These are phyloP conservation scores for Scaptomyza reducta DNA, from an alignment of 2,888 invertebrate genomes.

Conservation along the genomic window DNA sequence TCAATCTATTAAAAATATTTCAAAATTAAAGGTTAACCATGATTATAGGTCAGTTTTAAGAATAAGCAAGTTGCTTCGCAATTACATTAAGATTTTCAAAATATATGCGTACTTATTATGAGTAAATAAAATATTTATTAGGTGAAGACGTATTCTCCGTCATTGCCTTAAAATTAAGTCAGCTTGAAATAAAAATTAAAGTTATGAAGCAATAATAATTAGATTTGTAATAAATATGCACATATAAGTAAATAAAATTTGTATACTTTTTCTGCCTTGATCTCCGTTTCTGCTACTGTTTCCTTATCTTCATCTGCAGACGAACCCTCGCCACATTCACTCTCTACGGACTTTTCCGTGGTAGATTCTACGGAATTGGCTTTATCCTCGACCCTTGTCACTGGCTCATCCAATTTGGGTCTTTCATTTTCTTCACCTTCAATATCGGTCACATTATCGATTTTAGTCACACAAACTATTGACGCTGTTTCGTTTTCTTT, in stretches of 20 bases:
- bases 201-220: background rate
- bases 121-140: background rate
- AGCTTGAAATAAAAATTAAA: background rate
- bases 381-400: background rate
- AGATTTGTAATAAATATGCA: too few species aligned
- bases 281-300: constrained; percentile 8
- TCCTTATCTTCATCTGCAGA: constrained; percentile 18
- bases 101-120: too few species aligned
- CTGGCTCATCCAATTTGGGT: background rate
- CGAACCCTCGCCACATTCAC: constrained; percentile 9
- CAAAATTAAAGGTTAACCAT: background rate
- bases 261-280: constrained; percentile 31
- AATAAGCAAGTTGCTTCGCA: too few species aligned
- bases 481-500: background rate
- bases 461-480: background rate
- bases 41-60: too few species aligned
- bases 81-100: too few species aligned
- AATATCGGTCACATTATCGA: background rate
- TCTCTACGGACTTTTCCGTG: constrained; percentile 8
- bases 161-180: background rate
- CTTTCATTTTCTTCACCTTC: background rate
- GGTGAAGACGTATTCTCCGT: background rate
- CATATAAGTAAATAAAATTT: constrained; percentile 1
- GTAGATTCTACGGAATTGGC: background rate
- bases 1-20: constrained; percentile 19